These are phyloP conservation scores for Corydoras sp. DNA, from an alignment of 2,113 vertebrate genomes.

Conservation along the genomic window DNA sequence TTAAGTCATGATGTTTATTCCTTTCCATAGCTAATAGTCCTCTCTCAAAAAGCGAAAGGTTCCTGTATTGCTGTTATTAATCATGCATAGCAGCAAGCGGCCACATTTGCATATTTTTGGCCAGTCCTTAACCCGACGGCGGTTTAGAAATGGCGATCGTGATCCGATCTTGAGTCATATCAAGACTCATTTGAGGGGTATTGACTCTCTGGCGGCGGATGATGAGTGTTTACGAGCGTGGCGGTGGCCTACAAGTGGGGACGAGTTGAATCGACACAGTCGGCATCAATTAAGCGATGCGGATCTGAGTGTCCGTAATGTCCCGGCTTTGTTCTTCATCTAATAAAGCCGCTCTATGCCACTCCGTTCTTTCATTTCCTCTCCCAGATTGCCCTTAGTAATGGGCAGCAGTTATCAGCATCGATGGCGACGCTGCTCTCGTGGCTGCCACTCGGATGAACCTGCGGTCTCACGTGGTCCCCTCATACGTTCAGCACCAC, in stretches of 20 bases:
- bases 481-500: background rate
- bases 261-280: constrained; percentile 52
- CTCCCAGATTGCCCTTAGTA: constrained; percentile 60
- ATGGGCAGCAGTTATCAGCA: constrained; percentile 56
- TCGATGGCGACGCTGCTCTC: constrained; percentile 51
- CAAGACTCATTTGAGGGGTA: constrained; percentile 46
- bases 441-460: constrained; percentile 58
- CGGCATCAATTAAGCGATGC: constrained; percentile 62
- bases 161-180: constrained; percentile 10
- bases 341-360: constrained; percentile 59
- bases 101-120: constrained; percentile 6
- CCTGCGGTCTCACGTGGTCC: constrained; percentile 30
- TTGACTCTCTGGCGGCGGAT: constrained; percentile 55
- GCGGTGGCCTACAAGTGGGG: constrained; percentile 50
- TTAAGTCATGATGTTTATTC: background rate
- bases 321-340: constrained; percentile 58
- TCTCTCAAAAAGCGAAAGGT: background rate
- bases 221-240: constrained; percentile 56
- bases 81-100: background rate
- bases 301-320: constrained; percentile 57
- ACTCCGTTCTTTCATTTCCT: constrained; percentile 66
- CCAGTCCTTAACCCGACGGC: background rate
- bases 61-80: background rate
- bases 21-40: background rate
- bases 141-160: background rate